phyloP scores from a whole-genome alignment of 2,888 invertebrate species.

The Apeira syringaria region DNA sequence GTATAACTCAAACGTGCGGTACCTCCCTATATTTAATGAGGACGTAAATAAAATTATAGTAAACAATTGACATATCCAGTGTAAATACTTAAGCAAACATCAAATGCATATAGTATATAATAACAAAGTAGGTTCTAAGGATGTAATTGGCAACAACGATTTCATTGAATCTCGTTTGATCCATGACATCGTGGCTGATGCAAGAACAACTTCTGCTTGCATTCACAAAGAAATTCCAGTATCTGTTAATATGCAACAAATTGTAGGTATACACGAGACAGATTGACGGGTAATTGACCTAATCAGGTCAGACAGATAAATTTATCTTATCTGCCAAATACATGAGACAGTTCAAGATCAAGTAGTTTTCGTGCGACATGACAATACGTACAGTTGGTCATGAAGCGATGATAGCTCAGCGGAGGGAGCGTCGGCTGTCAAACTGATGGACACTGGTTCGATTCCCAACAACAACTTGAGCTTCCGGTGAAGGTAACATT shows the following conservation, averaged over 20 bases:
- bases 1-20: too few species aligned
- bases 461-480: too few species aligned
- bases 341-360: slow-evolving; percentile 35
- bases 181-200: slow-evolving; percentile 31
- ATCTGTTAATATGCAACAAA: not conserved
- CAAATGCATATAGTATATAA: too few species aligned
- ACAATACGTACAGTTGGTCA: slow-evolving; percentile 1
- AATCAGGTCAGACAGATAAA: slow-evolving; percentile 24
- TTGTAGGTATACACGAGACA: not conserved
- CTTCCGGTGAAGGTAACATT: too few species aligned
- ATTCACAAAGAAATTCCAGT: slow-evolving; percentile 5
- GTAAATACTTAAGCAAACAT: too few species aligned
- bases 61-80: too few species aligned
- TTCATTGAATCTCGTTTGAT: not conserved
- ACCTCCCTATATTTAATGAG: too few species aligned
- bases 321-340: slow-evolving; percentile 30
- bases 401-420: slow-evolving; percentile 10
- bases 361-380: slow-evolving; percentile 24
- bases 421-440: too few species aligned
- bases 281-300: slow-evolving; percentile 4
- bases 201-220: slow-evolving; percentile 35
- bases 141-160: too few species aligned
- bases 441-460: too few species aligned
- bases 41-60: too few species aligned
- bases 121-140: too few species aligned